Percentiles rank a stretch among this genome's conserved stretches.
phyloP scores from a whole-genome alignment of 2,113 vertebrate species.

The Uropsilus gracilis region DNA sequence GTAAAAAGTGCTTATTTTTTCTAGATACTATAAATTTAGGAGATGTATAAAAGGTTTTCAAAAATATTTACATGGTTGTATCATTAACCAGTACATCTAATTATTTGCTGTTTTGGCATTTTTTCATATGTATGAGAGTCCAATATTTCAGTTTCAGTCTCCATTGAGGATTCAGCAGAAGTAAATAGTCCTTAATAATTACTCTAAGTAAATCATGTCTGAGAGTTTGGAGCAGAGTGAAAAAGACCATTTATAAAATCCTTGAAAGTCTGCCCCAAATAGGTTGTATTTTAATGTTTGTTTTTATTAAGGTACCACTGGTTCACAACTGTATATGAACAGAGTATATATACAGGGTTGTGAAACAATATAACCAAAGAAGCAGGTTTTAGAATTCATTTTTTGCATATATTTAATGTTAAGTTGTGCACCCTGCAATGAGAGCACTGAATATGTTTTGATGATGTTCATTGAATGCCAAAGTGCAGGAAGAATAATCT shows the following conservation, averaged over 20 bases:
- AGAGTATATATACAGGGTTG: too few relatives aligned
- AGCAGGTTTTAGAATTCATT: not conserved
- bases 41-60: not conserved
- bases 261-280: not conserved
- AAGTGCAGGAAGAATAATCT: not conserved
- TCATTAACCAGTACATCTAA: not conserved
- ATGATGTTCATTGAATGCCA: not conserved
- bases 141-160: not conserved
- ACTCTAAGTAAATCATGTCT: not conserved
- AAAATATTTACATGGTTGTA: not conserved
- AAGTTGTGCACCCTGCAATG: not conserved
- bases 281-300: not conserved
- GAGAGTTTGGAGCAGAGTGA: not conserved
- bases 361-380: too few relatives aligned
- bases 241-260: not conserved
- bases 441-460: not conserved
- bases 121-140: not conserved
- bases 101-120: not conserved
- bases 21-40: not conserved
- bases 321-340: too few relatives aligned
- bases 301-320: too few relatives aligned
- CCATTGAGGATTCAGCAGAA: not conserved
- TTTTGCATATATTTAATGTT: not conserved
- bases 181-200: not conserved
- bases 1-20: not conserved